These are phyloP conservation scores for Taxidea taxus DNA, from an alignment of 2,113 vertebrate species.

Conservation along the genomic window DNA sequence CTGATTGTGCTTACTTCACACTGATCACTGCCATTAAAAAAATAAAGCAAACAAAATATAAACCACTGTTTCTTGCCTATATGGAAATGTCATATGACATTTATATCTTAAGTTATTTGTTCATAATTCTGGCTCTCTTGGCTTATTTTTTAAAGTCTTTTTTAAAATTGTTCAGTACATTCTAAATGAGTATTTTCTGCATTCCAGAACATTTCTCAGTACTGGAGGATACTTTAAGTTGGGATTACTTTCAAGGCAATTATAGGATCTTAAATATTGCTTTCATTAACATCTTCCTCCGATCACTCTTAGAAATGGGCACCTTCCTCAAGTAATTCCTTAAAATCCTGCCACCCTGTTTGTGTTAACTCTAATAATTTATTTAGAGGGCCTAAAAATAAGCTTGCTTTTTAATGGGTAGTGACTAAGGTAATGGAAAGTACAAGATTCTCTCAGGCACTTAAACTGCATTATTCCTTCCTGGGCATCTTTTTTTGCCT, in stretches of 20 bases:
- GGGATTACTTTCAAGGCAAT: not conserved
- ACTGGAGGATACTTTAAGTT: not conserved
- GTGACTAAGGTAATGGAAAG: conserved; percentile 47
- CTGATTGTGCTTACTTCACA: not conserved
- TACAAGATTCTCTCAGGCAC: not conserved
- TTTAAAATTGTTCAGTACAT: not conserved
- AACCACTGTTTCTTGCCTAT: not conserved
- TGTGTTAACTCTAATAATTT: conserved; percentile 32
- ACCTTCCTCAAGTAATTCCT: not conserved
- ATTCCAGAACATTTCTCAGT: not conserved
- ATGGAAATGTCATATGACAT: not conserved
- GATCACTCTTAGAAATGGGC: not conserved
- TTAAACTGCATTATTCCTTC: conserved; percentile 55
- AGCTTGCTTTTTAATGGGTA: conserved; percentile 29
- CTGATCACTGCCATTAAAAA: not conserved
- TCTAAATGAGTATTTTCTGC: not conserved
- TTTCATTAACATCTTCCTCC: not conserved
- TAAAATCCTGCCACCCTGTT: conserved; percentile 45
- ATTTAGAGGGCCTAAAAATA: conserved; percentile 21
- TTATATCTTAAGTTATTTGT: not conserved
- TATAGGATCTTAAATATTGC: not conserved
- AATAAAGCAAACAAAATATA: not conserved
- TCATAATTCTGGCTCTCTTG: not conserved
- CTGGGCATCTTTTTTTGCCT: not conserved
- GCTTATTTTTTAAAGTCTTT: not conserved